phyloP scores from a whole-genome alignment of 2,113 vertebrate genomes.

The Mus pahari region DNA sequence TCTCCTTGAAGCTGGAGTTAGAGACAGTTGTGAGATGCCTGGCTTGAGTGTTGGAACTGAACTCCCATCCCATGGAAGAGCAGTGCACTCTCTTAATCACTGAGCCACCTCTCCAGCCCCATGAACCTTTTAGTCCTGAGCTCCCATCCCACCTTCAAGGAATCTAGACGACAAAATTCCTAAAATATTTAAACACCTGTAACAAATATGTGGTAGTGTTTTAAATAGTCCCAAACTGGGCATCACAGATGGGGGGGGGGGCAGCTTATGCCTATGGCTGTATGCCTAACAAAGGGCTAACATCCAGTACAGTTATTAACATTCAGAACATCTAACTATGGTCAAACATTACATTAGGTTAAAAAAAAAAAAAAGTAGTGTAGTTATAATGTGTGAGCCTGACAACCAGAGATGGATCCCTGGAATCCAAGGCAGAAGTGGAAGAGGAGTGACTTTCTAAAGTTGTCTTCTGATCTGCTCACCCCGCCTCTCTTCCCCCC shows the following conservation, averaged over 20 bases:
- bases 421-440: not conserved
- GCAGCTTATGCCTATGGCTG: not conserved
- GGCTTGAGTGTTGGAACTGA: not conserved
- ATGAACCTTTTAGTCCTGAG: not conserved
- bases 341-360: not conserved
- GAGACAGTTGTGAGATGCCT: too few species aligned
- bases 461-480: not conserved
- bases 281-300: not conserved
- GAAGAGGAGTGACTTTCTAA: not conserved
- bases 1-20: not conserved
- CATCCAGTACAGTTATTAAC: not conserved
- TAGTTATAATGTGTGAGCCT: not conserved
- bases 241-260: too few species aligned
- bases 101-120: not conserved
- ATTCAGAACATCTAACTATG: not conserved
- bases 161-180: not conserved
- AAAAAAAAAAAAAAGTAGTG: not conserved
- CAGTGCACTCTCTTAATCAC: not conserved
- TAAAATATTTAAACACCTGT: not conserved
- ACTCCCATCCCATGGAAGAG: not conserved
- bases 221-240: not conserved
- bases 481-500: not conserved
- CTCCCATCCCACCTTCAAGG: not conserved
- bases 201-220: not conserved
- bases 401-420: not conserved